A percentile compares a stretch with the other conserved stretches of the same genome.
phyloP scores from a whole-genome alignment of 2,888 invertebrate genomes.

The Apoda limacodes region DNA sequence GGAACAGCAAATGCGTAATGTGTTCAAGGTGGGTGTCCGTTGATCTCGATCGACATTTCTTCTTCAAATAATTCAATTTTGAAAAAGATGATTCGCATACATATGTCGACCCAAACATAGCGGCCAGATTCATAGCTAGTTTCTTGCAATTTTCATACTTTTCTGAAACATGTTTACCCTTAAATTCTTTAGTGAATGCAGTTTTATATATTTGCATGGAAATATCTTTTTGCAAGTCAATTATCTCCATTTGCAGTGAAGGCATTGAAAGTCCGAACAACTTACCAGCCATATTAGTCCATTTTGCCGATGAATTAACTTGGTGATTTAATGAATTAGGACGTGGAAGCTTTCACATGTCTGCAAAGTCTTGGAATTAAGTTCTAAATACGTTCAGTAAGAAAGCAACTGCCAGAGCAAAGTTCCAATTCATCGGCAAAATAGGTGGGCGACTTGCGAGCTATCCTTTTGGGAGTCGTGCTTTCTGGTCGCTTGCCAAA shows the following conservation, averaged over 20 bases:
- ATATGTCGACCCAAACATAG: too few relatives aligned
- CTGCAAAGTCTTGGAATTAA: slow-evolving; percentile 21
- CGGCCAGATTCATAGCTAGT: slow-evolving; percentile 10
- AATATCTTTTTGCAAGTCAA: slow-evolving; percentile 13
- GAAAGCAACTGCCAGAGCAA: too few relatives aligned
- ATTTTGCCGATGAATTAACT: slow-evolving; percentile 22
- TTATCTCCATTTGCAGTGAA: slow-evolving; percentile 13
- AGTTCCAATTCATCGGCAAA: too few relatives aligned
- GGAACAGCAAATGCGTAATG: slow-evolving; percentile 8
- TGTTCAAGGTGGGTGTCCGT: slow-evolving; percentile 11
- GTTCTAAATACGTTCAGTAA: slow-evolving; percentile 17
- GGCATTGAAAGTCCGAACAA: too few relatives aligned
- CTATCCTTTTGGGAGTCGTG: too few relatives aligned
- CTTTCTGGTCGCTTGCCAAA: too few relatives aligned
- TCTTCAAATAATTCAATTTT: too few relatives aligned
- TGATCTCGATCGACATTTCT: too few relatives aligned
- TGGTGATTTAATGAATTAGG: slow-evolving; percentile 15
- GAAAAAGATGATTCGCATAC: too few relatives aligned
- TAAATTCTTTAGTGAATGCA: background rate
- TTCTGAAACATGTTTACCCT: slow-evolving; percentile 4
- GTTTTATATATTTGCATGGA: slow-evolving; percentile 9
- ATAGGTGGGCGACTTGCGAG: too few relatives aligned
- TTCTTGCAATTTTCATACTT: slow-evolving; percentile 12
- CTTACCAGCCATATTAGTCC: slow-evolving; percentile 24
- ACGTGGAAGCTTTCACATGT: slow-evolving; percentile 22